Evolutionary conservation across 2,113 vertebrate genomes (phyloP).

Genomic region (Protobothrops flavoviridis): DNA sequence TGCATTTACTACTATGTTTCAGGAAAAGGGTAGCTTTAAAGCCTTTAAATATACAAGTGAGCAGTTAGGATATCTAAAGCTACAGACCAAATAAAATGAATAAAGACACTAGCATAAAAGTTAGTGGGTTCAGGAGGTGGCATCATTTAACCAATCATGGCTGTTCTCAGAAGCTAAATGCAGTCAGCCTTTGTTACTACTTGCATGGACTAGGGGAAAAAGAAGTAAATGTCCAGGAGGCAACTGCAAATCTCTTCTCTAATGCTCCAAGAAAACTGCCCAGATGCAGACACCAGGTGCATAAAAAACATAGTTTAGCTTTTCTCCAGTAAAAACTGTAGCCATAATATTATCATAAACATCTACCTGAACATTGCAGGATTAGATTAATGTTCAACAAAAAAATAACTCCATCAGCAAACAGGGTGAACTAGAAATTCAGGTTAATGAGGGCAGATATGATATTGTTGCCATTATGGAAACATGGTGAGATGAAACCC

Average conservation of each 20-base stretch:
- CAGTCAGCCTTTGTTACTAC: not conserved
- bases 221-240: not conserved
- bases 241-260: not conserved
- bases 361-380: not conserved
- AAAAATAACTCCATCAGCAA: not conserved
- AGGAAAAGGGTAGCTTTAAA: not conserved
- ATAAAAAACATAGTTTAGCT: not conserved
- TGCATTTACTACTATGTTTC: not conserved
- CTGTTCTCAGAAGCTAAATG: not conserved
- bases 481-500: too few relatives aligned
- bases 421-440: too few relatives aligned
- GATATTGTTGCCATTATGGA: too few relatives aligned
- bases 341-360: not conserved
- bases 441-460: too few relatives aligned
- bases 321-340: not conserved
- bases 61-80: not conserved
- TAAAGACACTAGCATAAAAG: not conserved
- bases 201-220: not conserved
- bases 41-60: not conserved
- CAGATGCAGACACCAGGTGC: not conserved
- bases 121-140: not conserved
- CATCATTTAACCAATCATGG: not conserved
- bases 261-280: not conserved
- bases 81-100: not conserved
- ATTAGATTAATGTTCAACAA: not conserved